phyloP scores from a whole-genome alignment of 1,140 invertebrate genomes.

The Frieseomelitta varia region DNA sequence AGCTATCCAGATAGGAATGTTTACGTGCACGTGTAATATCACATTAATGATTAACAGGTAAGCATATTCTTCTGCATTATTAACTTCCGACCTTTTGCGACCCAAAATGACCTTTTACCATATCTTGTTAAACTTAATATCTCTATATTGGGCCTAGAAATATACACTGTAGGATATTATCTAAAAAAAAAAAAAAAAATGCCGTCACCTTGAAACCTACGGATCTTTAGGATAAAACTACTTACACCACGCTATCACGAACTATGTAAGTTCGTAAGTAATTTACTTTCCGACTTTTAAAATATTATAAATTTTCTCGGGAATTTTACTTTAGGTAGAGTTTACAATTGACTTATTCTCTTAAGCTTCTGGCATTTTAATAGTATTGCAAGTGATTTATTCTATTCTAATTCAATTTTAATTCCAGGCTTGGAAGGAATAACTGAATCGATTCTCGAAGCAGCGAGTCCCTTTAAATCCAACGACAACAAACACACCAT shows the following conservation, averaged over 20 bases:
- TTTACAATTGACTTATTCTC: no score
- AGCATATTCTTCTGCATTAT: background rate
- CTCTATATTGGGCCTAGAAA: background rate
- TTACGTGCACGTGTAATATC: background rate
- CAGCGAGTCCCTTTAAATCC: no score
- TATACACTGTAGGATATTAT: background rate
- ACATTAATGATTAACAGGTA: background rate
- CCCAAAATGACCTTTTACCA: conserved; percentile 12
- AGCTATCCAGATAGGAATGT: background rate
- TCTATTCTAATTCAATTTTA: no score
- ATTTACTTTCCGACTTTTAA: background rate
- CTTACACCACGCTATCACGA: background rate
- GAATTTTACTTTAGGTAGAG: background rate
- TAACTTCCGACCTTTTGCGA: conserved; percentile 15
- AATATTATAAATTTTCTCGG: background rate
- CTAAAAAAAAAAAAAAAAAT: background rate
- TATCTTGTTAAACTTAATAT: background rate
- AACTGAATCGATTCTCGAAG: no score
- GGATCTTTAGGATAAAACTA: background rate
- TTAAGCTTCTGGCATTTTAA: no score
- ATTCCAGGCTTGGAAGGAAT: no score
- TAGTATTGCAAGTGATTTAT: no score
- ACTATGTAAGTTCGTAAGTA: no score
- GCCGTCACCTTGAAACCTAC: background rate
- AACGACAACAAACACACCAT: no score